Conservation (phyloP, 2,113 vertebrate species). For the Cygnus buccinator region DNA sequence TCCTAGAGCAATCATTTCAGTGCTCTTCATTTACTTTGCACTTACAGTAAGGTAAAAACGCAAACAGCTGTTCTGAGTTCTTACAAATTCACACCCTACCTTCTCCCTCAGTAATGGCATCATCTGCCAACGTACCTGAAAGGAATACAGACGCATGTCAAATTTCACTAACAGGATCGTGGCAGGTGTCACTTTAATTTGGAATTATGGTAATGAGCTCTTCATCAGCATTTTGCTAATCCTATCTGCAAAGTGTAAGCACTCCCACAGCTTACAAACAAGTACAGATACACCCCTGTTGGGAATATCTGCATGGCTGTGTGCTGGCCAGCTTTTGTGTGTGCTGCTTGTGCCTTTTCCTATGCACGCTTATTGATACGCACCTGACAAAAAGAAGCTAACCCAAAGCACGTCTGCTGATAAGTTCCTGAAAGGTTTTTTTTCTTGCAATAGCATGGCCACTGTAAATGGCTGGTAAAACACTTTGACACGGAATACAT, state of each 20-base stretch:
- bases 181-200: neutral
- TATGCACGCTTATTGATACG: accelerated
- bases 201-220: neutral
- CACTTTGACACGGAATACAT: neutral
- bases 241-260: neutral
- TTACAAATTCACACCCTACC: neutral
- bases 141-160: neutral
- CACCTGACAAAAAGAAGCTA: neutral
- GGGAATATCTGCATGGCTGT: neutral
- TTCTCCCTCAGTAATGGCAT: neutral
- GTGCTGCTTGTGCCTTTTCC: neutral
- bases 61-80: neutral
- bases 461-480: neutral
- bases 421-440: neutral
- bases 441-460: neutral
- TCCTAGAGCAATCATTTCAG: neutral
- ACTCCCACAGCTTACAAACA: neutral
- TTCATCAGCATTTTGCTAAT: neutral
- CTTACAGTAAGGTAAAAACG: neutral
- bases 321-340: neutral
- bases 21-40: neutral
- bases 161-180: neutral
- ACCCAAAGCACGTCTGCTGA: neutral
- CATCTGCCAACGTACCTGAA: neutral
- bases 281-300: accelerated